phyloP scores from a whole-genome alignment of 2,888 invertebrate species.

The Stenoptilia bipunctidactyla region DNA sequence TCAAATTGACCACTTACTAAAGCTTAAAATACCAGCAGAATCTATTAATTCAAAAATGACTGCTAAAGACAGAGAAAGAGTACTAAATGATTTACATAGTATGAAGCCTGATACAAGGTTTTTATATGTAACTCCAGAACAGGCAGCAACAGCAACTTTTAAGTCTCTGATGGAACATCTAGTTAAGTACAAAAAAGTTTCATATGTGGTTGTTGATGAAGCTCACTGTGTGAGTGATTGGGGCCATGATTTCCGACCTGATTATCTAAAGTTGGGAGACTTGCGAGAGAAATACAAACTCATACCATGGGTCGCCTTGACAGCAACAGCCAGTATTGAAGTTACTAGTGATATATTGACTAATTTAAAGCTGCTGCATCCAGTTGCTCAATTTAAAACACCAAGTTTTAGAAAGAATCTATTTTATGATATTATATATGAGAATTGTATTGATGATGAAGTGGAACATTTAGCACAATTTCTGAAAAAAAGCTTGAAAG shows the following conservation, averaged over 20 bases:
- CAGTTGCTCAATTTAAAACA: conserved; percentile 82
- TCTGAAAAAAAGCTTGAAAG: conserved; percentile 75
- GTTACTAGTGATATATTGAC: conserved; percentile 87
- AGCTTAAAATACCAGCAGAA: conserved; percentile 83
- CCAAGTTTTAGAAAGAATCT: conserved; percentile 94
- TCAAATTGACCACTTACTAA: conserved; percentile 89
- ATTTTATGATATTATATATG: conserved; percentile 93
- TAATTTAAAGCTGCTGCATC: conserved; percentile 77
- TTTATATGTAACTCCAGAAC: conserved; percentile 97
- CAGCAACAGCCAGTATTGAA: conserved; percentile 90
- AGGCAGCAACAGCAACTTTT: conserved; percentile 86
- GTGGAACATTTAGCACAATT: conserved; percentile 84
- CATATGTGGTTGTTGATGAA: conserved; percentile 96
- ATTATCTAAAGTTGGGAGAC: conserved; percentile 89
- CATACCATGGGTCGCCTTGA: conserved; percentile 91
- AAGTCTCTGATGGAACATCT: conserved; percentile 78
- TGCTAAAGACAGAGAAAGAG: conserved; percentile 79
- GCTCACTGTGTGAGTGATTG: conserved; percentile 98
- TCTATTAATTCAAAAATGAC: conserved; percentile 94
- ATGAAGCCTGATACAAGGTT: conserved; percentile 83
- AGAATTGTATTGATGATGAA: conserved; percentile 86
- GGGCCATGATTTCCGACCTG: conserved; percentile 98
- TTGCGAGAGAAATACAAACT: conserved; percentile 68
- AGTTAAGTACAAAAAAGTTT: conserved; percentile 81
- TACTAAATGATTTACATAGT: conserved; percentile 82